phyloP scores from a whole-genome alignment of 2,797 vertebrate species.

The Notolepis coatsorum region DNA sequence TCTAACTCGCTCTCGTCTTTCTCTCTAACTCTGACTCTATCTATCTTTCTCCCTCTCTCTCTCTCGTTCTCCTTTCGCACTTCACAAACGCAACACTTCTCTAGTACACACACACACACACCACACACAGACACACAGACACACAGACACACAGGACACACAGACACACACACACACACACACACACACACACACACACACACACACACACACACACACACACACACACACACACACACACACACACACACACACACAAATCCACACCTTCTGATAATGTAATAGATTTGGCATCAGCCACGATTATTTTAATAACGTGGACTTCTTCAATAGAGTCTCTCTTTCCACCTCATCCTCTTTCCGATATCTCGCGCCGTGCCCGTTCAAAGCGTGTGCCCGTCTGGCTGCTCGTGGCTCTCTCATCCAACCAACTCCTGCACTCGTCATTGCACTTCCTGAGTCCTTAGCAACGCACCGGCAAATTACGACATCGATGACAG shows the following conservation, averaged over 20 bases:
- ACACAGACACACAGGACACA: too few species aligned
- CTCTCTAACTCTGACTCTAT: not conserved
- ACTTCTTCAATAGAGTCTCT: conserved; percentile 15
- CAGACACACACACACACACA: not conserved
- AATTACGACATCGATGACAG: too few species aligned
- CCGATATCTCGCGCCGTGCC: too few species aligned
- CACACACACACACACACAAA: not conserved
- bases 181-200: conserved; percentile 21
- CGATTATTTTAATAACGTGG: conserved; percentile 22
- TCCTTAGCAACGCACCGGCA: too few species aligned
- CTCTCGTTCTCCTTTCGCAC: too few species aligned
- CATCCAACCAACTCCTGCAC: too few species aligned
- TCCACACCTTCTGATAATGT: not conserved
- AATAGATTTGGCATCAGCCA: conserved; percentile 14
- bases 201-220: conserved; percentile 21
- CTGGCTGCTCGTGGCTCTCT: too few species aligned
- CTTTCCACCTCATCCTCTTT: not conserved
- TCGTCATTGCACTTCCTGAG: too few species aligned
- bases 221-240: too few species aligned
- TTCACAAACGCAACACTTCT: conserved; percentile 24
- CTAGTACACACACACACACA: conserved; percentile 3
- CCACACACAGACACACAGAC: too few species aligned
- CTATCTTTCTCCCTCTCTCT: not conserved
- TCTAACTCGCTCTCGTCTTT: conserved; percentile 15
- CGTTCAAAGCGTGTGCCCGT: too few species aligned